Conservation (phyloP, 2,797 vertebrate species). For the Anolis apletophallus region DNA sequence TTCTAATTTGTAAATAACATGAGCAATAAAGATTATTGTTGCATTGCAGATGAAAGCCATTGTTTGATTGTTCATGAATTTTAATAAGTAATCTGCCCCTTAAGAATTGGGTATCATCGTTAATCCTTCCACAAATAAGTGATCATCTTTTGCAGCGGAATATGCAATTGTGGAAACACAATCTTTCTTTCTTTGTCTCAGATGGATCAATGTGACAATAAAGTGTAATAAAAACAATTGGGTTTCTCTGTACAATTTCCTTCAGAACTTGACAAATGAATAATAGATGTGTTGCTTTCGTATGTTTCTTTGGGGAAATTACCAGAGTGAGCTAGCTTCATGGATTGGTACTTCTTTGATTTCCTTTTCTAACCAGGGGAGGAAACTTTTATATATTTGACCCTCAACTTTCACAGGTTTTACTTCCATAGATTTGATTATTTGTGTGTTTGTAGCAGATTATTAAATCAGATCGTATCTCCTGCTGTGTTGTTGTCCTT, state of each 20-base stretch:
- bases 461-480: too few species aligned
- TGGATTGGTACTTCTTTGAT: conserved; percentile 43
- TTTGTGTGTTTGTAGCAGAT: too few species aligned
- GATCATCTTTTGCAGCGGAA: conserved; percentile 36
- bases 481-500: too few species aligned
- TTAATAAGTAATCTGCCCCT: conserved; percentile 40
- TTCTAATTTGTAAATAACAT: conserved; percentile 41
- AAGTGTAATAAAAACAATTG: conserved; percentile 39
- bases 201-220: conserved; percentile 27
- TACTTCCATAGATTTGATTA: too few species aligned
- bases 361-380: conserved; percentile 33
- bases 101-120: conserved; percentile 31
- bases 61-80: conserved; percentile 31
- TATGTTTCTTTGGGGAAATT: conserved; percentile 61
- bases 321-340: conserved; percentile 32
- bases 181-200: conserved; percentile 36
- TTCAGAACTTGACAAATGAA: conserved; percentile 51
- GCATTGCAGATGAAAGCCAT: conserved; percentile 32
- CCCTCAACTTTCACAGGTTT: too few species aligned
- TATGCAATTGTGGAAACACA: conserved; percentile 33
- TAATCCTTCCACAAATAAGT: conserved; percentile 17
- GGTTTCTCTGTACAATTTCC: conserved; percentile 54
- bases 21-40: conserved; percentile 20
- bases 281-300: conserved; percentile 35
- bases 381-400: conserved; percentile 25